Base-by-base conservation (phyloP, 2,888 invertebrate genomes). In the Rugalucina vietnamica region DNA sequence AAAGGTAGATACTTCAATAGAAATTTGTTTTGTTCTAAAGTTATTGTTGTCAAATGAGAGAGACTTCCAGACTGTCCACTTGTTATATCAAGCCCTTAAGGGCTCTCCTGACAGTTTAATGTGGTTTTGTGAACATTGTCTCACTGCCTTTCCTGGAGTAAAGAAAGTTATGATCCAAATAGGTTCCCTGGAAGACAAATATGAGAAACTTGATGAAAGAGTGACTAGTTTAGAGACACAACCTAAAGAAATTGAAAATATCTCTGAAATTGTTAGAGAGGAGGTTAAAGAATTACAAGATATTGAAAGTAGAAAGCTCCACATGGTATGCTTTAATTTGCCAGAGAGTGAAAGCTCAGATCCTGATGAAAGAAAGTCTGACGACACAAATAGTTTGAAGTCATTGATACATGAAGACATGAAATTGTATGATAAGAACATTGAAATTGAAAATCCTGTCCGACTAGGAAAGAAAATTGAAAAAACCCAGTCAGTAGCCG, bases 1-100 rank as follows among this genome's bases (percentile, higher is more conserved):
- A 92, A 82, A 92, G 92, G 93, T 93, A 86, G 4, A 27, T 21
- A 12, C 18, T 43, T 12, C 18, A 43, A 43, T 43, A 43, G n/a
- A n/a, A n/a, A n/a, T n/a, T n/a, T n/a, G n/a, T n/a, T n/a, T n/a
- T n/a, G n/a, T n/a, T n/a, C n/a, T n/a, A n/a, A n/a, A n/a, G n/a
- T n/a, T n/a, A n/a, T n/a, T n/a, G n/a, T n/a, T n/a, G n/a, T n/a
- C n/a, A n/a, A n/a, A n/a, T n/a, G n/a, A n/a, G n/a, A n/a, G n/a
- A n/a, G n/a, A n/a, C n/a, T n/a, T n/a, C n/a, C n/a, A n/a, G n/a
- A n/a, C n/a, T n/a, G n/a, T n/a, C n/a, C n/a, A n/a, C n/a, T n/a
- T n/a, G n/a, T n/a, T n/a, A n/a, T n/a, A n/a, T n/a, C n/a, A n/a
- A n/a, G n/a, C n/a, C n/a, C n/a, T n/a, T n/a, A n/a, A n/a, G n/a